Base-by-base conservation (phyloP, 1,140 invertebrate genomes). In the Drosophila ambigua region DNA sequence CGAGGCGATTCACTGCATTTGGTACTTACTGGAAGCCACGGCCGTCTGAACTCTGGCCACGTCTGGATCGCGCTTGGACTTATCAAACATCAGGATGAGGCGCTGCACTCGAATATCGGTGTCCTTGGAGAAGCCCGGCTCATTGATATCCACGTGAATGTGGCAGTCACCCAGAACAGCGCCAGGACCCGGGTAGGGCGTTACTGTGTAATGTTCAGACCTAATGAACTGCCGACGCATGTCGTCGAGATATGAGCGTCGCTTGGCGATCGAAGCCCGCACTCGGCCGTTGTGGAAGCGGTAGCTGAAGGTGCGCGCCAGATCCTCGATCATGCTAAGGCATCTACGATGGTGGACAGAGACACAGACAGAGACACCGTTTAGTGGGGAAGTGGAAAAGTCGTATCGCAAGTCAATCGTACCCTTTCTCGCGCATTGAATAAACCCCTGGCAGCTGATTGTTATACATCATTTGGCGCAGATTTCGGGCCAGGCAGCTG, bases 271-370 rank as follows among this genome's bases (percentile, higher is more conserved):
- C 2, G 41, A 44, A 15, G 60, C 53, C 8, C 49, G 71, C 5
- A 66, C 48, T 8, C 61, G 24, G 8, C 72, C 72, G 31, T 74
- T 74, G 7, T 75, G 52, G n/a, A 59, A 74, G 8, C 72, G 72
- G n/a, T 48, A 74, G 35, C 49, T 24, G 9, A 74, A 55, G 15
- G 71, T 66, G 3, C 5, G 2, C 0, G 54, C 15, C 13, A 74
- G 20, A 2, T 58, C 43, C 44, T 74, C 72, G 7, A 74, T 41
- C 13, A 46, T 65, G 0, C 0, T 5, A 0, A 66, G 26, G 2
- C 55, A 35, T 4, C 61, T 74, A 15, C 4, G 2, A 1, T 13
- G 6, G 0, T 28, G 11, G 6, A 15, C 2, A 20, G 20, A 2
- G 20, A 20, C 2, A 20, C 1, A 2, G 20, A 20, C 20, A 20